Evolutionary conservation across 2,797 vertebrate species (phyloP), one percentile per base, ranked within the genome.

Genomic region (Luscinia luscinia): DNA sequence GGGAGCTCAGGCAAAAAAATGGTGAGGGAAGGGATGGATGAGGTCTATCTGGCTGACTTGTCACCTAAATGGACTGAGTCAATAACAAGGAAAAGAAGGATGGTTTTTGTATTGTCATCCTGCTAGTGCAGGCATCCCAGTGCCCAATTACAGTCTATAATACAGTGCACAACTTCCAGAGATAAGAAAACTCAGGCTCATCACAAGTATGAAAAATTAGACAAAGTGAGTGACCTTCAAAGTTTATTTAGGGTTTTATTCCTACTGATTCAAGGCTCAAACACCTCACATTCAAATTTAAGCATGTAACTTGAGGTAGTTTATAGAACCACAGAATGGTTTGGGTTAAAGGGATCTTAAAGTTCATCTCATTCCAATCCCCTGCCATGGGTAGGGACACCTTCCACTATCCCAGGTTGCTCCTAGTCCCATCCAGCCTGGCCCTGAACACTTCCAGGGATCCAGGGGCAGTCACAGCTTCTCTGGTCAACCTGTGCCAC

Each of bases 41-140:
- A 63, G n/a, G 7, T 41, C 49, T 66, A 0, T 32, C 46, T 84
- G 40, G 16, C 8, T 84, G 64, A 89, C 20, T 16, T 80, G 55
- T 59, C 85, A 58, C 15, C 48, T 58, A 26, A 78, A 66, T 38
- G 11, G 19, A 62, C 41, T 49, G 38, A 79, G 32, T 45, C 32
- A 32, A 34, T 91, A 49, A 82, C 38, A 73, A 55, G 19, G 21
- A 63, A 79, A 84, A 82, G 66, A 87, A 89, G 23, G n/a, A 76
- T 90, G 38, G 0, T 38, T 23, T 94, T 43, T 69, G 9, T 36
- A n/a, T 21, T 43, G 20, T 45, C 32, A 90, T 63, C 15, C 32
- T 61, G 41, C 18, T 34, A 57, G 4, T 28, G 46, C 46, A 46
- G 4, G 2, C 28, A 73, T 54, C 18, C 38, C 46, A 43, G 34